These are phyloP conservation scores for Myzus persicae DNA, from an alignment of 1,140 invertebrate species.

Conservation along the genomic window DNA sequence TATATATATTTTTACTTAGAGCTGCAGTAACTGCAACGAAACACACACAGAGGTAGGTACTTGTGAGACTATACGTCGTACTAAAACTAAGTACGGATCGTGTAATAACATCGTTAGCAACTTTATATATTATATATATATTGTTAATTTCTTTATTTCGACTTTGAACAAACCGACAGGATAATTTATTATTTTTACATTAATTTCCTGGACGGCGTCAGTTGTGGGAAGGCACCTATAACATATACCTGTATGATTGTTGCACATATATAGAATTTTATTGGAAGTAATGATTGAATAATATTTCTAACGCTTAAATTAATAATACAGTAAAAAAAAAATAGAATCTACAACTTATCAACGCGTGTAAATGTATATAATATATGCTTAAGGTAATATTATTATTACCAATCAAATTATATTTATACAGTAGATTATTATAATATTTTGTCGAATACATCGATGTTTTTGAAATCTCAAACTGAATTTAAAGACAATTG, in stretches of 20 bases:
- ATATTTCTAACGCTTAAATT: neutral
- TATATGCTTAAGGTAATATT: neutral
- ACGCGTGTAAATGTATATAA: too few relatives aligned
- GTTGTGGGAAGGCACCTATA: too few relatives aligned
- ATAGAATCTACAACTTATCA: neutral
- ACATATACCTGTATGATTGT: too few relatives aligned
- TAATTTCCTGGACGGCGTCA: neutral
- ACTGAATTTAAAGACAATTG: too few relatives aligned
- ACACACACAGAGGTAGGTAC: neutral
- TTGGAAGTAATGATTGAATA: too few relatives aligned
- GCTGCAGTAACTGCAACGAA: neutral
- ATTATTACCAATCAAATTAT: neutral
- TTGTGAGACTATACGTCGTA: too few relatives aligned
- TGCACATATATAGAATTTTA: too few relatives aligned
- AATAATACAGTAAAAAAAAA: neutral
- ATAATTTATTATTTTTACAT: neutral
- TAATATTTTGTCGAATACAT: too few relatives aligned
- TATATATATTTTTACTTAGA: neutral
- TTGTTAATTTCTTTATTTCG: neutral
- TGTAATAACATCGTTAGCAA: neutral
- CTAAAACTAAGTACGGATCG: neutral
- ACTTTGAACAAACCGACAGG: neutral
- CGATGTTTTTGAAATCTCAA: too few relatives aligned
- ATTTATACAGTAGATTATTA: neutral
- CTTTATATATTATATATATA: neutral